Evolutionary conservation across 2,113 vertebrate genomes (phyloP).

Genomic region (Xiphias gladius): DNA sequence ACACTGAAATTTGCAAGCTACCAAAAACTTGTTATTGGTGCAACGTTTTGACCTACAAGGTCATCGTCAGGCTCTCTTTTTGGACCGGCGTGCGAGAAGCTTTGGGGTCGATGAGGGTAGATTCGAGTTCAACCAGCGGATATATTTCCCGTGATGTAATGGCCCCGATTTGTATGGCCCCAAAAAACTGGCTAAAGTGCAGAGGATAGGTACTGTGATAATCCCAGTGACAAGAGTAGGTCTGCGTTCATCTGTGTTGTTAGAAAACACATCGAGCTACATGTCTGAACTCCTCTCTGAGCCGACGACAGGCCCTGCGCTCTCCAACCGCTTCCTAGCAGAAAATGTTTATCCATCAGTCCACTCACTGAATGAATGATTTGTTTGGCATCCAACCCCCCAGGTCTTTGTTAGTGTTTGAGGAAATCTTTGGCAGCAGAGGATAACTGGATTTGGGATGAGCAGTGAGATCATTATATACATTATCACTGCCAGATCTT

Average conservation of each 20-base stretch:
- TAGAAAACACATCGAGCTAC: not conserved
- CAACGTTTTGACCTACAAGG: no score
- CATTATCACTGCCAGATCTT: constrained; percentile 63
- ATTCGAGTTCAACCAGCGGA: constrained; percentile 12
- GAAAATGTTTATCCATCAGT: constrained; percentile 56
- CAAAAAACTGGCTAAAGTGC: no score
- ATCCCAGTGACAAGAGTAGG: constrained; percentile 31
- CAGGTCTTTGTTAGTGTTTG: constrained; percentile 73
- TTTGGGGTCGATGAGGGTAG: not conserved
- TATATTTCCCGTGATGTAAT: constrained; percentile 48
- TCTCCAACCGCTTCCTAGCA: constrained; percentile 31
- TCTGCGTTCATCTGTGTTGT: not conserved
- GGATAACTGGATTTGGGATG: constrained; percentile 57
- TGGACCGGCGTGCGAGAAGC: constrained; percentile 19
- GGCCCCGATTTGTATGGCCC: not conserved
- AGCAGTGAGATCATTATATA: constrained; percentile 79
- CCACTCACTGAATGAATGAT: constrained; percentile 47
- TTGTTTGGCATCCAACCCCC: constrained; percentile 52
- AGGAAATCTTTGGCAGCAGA: constrained; percentile 58
- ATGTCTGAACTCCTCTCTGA: not conserved
- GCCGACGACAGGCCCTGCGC: not conserved
- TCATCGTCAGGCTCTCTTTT: no score
- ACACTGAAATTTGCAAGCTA: no score
- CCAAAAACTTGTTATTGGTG: no score
- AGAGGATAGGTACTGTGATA: not conserved